These are phyloP conservation scores for Thripadectes ignobilis DNA, from an alignment of 2,797 vertebrate genomes.

Conservation along the genomic window DNA sequence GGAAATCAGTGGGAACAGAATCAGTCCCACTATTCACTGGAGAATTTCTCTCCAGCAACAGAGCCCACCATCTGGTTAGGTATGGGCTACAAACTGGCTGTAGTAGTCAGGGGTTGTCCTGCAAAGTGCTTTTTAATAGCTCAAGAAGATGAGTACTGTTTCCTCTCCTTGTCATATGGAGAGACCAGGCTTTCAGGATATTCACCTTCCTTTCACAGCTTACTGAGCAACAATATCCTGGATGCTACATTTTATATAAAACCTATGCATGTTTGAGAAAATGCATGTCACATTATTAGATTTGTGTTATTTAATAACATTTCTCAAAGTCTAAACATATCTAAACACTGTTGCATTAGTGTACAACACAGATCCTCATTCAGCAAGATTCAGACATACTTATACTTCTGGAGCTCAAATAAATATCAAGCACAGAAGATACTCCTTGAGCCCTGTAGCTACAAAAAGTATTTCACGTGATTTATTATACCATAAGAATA, in stretches of 20 bases:
- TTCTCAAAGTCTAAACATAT: conserved; percentile 1
- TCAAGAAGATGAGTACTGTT: background rate
- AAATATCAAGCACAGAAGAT: conserved; percentile 5
- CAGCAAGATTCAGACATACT: background rate
- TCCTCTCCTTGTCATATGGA: background rate
- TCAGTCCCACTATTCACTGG: background rate
- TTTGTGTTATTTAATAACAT: background rate
- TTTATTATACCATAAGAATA: conserved; percentile 39
- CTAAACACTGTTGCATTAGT: background rate
- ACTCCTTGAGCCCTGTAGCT: conserved; percentile 2
- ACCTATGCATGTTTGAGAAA: background rate
- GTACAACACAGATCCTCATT: background rate
- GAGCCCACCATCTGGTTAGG: background rate
- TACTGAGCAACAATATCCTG: background rate
- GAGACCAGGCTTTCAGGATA: background rate
- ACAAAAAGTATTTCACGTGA: conserved; percentile 37
- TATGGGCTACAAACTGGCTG: background rate
- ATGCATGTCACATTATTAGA: background rate
- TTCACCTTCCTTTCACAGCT: background rate
- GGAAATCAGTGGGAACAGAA: background rate
- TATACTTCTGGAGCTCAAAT: conserved; percentile 29
- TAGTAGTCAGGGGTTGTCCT: background rate
- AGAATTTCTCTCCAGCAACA: background rate
- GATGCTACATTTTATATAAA: background rate
- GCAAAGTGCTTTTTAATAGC: background rate